These are phyloP conservation scores for Siderastrea radians DNA, from an alignment of 92 coral and sea anemone species.

Conservation along the genomic window DNA sequence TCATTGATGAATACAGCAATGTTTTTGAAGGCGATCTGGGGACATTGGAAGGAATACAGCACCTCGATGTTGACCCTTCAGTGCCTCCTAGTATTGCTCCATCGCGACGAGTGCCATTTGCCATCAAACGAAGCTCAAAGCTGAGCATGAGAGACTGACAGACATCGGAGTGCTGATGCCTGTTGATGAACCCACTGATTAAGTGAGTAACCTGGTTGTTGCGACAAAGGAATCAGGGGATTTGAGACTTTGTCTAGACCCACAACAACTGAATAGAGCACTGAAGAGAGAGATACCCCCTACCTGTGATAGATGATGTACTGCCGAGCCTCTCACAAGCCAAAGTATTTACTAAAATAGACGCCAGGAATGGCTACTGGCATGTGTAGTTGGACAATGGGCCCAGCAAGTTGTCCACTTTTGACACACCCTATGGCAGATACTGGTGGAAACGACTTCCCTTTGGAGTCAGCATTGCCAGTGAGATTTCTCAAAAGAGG, in stretches of 20 bases:
- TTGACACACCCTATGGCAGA: conserved; percentile 52
- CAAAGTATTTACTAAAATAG: too few species aligned
- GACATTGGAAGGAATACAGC: too few species aligned
- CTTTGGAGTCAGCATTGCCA: conserved; percentile 66
- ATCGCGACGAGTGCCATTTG: conserved; percentile 44
- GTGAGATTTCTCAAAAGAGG: conserved; percentile 68
- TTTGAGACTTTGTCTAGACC: conserved; percentile 54
- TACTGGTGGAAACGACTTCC: conserved; percentile 64
- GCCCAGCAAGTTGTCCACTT: too few species aligned
- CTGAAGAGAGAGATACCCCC: conserved; percentile 61
- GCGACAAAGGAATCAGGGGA: conserved; percentile 54
- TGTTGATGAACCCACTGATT: conserved; percentile 38
- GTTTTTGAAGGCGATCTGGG: too few species aligned
- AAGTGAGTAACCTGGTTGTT: conserved; percentile 44
- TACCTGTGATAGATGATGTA: conserved; percentile 69
- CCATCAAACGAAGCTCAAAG: conserved; percentile 27
- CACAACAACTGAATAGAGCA: conserved; percentile 45
- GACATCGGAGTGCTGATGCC: conserved; percentile 23
- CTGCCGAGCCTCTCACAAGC: too few species aligned
- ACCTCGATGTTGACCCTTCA: conserved; percentile 38
- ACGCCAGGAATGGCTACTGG: too few species aligned
- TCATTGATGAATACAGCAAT: too few species aligned
- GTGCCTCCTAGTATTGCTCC: conserved; percentile 37
- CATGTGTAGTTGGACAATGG: too few species aligned
- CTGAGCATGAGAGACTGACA: conserved; percentile 54